A percentile compares a stretch with the other conserved stretches of the same genome.
phyloP scores from a whole-genome alignment of 2,113 vertebrate genomes.

The Bucco capensis region DNA sequence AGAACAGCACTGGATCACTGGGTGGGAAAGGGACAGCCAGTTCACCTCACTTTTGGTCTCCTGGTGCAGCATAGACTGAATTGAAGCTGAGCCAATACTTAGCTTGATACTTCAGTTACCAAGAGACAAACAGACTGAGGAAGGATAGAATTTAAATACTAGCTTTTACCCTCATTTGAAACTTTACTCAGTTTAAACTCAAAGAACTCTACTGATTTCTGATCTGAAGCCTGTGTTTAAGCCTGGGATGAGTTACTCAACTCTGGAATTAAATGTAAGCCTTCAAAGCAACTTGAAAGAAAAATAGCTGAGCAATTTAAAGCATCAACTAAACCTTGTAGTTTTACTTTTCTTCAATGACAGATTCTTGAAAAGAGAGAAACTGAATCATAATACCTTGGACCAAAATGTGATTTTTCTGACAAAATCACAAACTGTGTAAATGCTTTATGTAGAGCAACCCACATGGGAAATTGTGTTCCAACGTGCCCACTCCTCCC shows the following conservation, averaged over 20 bases:
- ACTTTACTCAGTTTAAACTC: neutral
- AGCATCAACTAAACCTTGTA: neutral
- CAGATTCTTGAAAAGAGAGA: neutral
- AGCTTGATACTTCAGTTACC: neutral
- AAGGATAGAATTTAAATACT: neutral
- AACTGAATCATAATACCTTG: fast-evolving
- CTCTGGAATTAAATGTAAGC: neutral
- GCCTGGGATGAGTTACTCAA: neutral
- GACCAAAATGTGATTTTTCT: neutral
- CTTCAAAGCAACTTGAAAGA: neutral
- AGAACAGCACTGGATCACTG: fast-evolving
- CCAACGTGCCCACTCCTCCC: fast-evolving
- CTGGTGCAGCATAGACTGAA: neutral
- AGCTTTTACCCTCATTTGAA: neutral
- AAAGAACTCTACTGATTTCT: neutral
- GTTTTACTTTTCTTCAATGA: neutral
- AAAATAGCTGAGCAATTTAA: neutral
- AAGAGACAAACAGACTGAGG: neutral
- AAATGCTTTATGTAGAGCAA: neutral
- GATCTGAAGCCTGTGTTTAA: neutral
- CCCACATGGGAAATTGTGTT: neutral
- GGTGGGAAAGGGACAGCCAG: neutral
- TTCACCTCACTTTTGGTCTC: neutral
- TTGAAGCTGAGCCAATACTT: neutral
- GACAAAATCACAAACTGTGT: neutral